These are phyloP conservation scores for Palythoa caribaeorum DNA, from an alignment of 92 coral and sea anemone species.

Conservation along the genomic window DNA sequence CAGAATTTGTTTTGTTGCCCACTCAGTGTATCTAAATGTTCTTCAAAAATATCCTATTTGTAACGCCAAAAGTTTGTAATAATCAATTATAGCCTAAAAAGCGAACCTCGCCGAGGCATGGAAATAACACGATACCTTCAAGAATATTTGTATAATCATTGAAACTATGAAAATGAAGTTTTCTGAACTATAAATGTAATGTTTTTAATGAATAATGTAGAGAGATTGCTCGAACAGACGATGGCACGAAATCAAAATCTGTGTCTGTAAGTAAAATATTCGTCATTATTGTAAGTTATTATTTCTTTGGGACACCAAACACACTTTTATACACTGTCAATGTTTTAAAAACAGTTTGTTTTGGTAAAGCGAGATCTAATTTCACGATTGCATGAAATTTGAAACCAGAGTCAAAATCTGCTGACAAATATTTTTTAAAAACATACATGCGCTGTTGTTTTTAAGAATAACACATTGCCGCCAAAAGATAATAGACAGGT, in stretches of 20 bases:
- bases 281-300: background rate
- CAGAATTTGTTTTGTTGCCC: background rate
- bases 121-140: background rate
- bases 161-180: background rate
- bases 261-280: background rate
- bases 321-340: background rate
- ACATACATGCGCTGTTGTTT: background rate
- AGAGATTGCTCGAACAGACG: too few relatives aligned
- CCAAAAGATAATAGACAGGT: background rate
- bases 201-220: too few relatives aligned
- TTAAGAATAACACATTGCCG: slow-evolving; percentile 12
- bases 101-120: background rate
- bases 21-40: background rate
- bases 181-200: background rate
- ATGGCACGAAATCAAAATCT: background rate
- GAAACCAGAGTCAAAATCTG: slow-evolving; percentile 15
- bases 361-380: background rate
- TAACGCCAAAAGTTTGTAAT: background rate
- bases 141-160: background rate
- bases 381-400: background rate
- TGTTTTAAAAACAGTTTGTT: slow-evolving; percentile 25
- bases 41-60: background rate
- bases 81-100: background rate
- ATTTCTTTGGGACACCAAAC: background rate
- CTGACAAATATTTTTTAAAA: background rate